Base-by-base conservation (phyloP, 2,888 invertebrate species). In the Lochmaea capreae region DNA sequence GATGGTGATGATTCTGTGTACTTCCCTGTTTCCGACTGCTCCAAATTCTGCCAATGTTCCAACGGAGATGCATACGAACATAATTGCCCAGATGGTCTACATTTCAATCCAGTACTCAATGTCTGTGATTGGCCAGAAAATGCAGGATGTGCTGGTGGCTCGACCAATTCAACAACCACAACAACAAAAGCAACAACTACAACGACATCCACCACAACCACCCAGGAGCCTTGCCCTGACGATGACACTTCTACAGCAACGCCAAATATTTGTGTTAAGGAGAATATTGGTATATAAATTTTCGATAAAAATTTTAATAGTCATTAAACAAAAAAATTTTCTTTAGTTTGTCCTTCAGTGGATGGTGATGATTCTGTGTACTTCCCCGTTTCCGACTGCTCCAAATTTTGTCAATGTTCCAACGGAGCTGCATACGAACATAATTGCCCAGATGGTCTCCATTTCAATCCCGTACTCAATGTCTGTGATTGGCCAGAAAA, bases 331-430 rank as follows among this genome's bases (percentile, higher is more conserved):
- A 11, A n/a, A 5, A 4, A 0, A 33, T 33, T n/a, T n/a, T n/a
- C n/a, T n/a, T n/a, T n/a, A n/a, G n/a, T n/a, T n/a, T n/a, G n/a
- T n/a, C n/a, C n/a, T n/a, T n/a, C n/a, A n/a, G n/a, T n/a, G n/a
- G n/a, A n/a, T n/a, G n/a, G n/a, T 14, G 46, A 61, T 39, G 54
- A 72, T 43, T 74, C 77, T 6, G 72, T 78, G 26, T 78, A 78
- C 63, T 63, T 68, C 16, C 49, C 74, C 43, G 65, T 72, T 58
- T 63, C 70, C 11, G 66, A 78, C 61, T 78, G 77, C 39, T 62
- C 73, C 4, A 75, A 76, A 52, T 78, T 77, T 57, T 78, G 76
- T 54, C 74, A 78, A 43, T 78, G 78, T 65, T 76, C 77, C 12
- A 78, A 76, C 42, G 78, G 78, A 10, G 46, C 11, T 3, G 68